phyloP scores from a whole-genome alignment of 2,113 vertebrate species.

The Todiramphus saurophagus region DNA sequence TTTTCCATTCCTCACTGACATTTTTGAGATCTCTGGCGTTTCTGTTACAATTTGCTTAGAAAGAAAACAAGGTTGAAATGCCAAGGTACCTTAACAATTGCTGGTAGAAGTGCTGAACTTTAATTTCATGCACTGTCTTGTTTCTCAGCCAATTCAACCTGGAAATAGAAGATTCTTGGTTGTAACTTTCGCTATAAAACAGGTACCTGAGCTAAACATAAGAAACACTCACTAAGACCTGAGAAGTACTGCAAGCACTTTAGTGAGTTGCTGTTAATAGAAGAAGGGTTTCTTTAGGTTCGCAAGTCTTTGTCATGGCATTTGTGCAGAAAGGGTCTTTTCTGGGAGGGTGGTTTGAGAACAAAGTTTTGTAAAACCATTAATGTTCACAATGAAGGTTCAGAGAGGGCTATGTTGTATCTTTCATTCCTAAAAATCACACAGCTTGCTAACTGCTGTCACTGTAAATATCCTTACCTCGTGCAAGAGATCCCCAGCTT shows the following conservation, averaged over 20 bases:
- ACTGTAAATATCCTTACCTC: conserved; percentile 70
- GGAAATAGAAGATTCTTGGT: background rate
- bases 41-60: background rate
- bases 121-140: conserved; percentile 81
- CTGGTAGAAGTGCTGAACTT: conserved; percentile 85
- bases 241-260: background rate
- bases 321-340: background rate
- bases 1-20: background rate
- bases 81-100: conserved; percentile 83
- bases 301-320: background rate
- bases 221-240: background rate
- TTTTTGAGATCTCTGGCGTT: background rate
- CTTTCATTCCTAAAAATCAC: background rate
- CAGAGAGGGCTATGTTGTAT: background rate
- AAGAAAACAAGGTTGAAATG: background rate
- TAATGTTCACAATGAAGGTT: background rate
- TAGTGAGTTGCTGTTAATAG: background rate
- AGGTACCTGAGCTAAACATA: background rate
- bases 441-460: background rate
- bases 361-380: background rate
- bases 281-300: background rate
- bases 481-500: conserved; percentile 86
- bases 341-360: background rate
- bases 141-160: conserved; percentile 81
- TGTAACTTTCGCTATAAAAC: background rate